Conservation (phyloP, 2,888 invertebrate genomes). For the Hoplodrina blanda region DNA sequence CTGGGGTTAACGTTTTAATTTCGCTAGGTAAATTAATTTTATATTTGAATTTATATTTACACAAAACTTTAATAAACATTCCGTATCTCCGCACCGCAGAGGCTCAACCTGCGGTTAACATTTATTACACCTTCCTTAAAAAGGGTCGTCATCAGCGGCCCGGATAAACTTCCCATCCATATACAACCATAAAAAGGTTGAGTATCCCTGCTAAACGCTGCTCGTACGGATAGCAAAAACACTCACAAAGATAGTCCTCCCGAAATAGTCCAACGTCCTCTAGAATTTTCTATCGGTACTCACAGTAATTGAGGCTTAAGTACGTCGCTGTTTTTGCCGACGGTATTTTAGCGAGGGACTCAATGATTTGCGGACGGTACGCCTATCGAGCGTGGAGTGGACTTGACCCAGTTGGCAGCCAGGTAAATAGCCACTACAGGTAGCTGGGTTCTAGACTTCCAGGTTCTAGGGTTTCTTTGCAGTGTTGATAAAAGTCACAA, state of each 20-base stretch:
- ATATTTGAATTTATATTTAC: not conserved
- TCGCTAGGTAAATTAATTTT: not conserved
- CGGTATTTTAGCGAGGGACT: slow-evolving; percentile 48
- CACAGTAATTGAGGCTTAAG: slow-evolving; percentile 46
- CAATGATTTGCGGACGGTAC: slow-evolving; percentile 59
- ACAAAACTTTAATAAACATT: slow-evolving; percentile 8
- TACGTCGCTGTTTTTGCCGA: slow-evolving; percentile 43
- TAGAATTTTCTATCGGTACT: slow-evolving; percentile 50
- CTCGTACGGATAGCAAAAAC: slow-evolving; percentile 47
- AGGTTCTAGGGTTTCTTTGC: slow-evolving; percentile 21
- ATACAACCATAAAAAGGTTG: slow-evolving; percentile 40
- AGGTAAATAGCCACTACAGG: slow-evolving; percentile 59
- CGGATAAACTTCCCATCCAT: slow-evolving; percentile 34
- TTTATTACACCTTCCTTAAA: slow-evolving; percentile 30
- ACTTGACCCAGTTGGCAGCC: slow-evolving; percentile 64
- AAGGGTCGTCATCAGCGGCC: slow-evolving; percentile 44
- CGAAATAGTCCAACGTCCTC: slow-evolving; percentile 41
- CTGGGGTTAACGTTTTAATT: too few relatives aligned
- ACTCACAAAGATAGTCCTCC: slow-evolving; percentile 38
- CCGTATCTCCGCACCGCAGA: slow-evolving; percentile 9
- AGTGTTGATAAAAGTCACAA: slow-evolving; percentile 18
- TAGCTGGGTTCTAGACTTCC: slow-evolving; percentile 18
- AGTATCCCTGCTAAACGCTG: slow-evolving; percentile 26
- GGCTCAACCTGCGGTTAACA: slow-evolving; percentile 25
- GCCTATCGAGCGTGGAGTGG: slow-evolving; percentile 54